phyloP scores from a whole-genome alignment of 1,140 invertebrate genomes.

The Drosophila paulistorum region DNA sequence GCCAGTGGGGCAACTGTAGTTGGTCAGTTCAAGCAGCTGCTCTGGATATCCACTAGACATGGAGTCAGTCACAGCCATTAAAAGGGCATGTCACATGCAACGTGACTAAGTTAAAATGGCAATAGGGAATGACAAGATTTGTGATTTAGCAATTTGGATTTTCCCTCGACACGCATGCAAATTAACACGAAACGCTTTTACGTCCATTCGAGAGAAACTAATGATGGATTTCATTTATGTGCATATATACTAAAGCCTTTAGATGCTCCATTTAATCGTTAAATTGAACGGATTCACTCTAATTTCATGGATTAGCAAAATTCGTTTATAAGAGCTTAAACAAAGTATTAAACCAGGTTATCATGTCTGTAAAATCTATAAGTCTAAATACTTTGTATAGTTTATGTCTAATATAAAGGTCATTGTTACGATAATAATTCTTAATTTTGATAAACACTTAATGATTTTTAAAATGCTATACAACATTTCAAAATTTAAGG shows the following conservation, averaged over 20 bases:
- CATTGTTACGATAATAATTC: too few relatives aligned
- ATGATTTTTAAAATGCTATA: too few relatives aligned
- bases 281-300: too few relatives aligned
- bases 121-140: constrained; percentile 44
- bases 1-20: constrained; percentile 38
- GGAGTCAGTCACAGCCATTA: constrained; percentile 13
- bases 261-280: constrained; percentile 23
- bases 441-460: too few relatives aligned
- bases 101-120: constrained; percentile 38
- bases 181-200: constrained; percentile 56
- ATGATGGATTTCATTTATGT: constrained; percentile 43
- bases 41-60: constrained; percentile 23
- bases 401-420: too few relatives aligned
- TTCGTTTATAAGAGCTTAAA: too few relatives aligned
- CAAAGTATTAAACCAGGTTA: too few relatives aligned
- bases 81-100: constrained; percentile 23
- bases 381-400: too few relatives aligned
- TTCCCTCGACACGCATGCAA: constrained; percentile 63
- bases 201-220: constrained; percentile 50
- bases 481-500: too few relatives aligned
- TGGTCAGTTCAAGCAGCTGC: constrained; percentile 29
- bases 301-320: constrained; percentile 37
- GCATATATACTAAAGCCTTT: background rate
- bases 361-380: too few relatives aligned
- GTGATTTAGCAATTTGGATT: constrained; percentile 39